These are phyloP conservation scores for Octonoba sinensis DNA, from an alignment of 2,888 invertebrate genomes.

Conservation along the genomic window DNA sequence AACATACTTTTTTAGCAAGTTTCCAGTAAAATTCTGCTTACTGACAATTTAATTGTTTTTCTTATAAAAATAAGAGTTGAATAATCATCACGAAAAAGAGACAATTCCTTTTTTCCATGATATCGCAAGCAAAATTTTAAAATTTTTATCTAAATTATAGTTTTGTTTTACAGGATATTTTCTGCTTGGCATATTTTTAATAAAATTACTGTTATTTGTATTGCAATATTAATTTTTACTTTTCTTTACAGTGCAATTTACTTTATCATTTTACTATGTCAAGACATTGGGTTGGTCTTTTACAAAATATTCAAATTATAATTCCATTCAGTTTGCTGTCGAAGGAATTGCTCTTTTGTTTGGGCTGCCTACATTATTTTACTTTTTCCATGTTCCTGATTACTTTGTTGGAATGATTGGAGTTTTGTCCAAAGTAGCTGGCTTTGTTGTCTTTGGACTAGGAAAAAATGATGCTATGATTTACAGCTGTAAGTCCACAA, in stretches of 20 bases:
- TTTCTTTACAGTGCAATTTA: constrained; percentile 40
- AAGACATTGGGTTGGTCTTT: constrained; percentile 38
- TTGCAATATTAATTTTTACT: background rate
- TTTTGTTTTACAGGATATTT: too few species aligned
- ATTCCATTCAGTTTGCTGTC: constrained; percentile 49
- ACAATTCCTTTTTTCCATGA: too few species aligned
- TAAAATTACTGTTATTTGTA: too few species aligned
- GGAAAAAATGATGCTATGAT: constrained; percentile 69
- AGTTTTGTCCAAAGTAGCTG: constrained; percentile 70
- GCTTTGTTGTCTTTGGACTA: constrained; percentile 70
- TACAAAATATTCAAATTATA: constrained; percentile 43
- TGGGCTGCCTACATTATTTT: constrained; percentile 38
- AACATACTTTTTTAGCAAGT: too few species aligned
- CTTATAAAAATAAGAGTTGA: too few species aligned
- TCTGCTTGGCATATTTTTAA: too few species aligned
- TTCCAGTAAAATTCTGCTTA: too few species aligned
- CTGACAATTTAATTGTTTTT: too few species aligned
- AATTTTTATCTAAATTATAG: too few species aligned
- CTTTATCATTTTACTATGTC: constrained; percentile 41
- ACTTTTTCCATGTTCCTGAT: constrained; percentile 67
- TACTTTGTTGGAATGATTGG: constrained; percentile 70
- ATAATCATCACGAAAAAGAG: too few species aligned
- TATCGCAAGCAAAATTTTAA: too few species aligned
- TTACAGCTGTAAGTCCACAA: constrained; percentile 69
- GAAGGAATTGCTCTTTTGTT: constrained; percentile 59